phyloP scores from a whole-genome alignment of 2,113 vertebrate genomes.

The Zosterops borbonicus region DNA sequence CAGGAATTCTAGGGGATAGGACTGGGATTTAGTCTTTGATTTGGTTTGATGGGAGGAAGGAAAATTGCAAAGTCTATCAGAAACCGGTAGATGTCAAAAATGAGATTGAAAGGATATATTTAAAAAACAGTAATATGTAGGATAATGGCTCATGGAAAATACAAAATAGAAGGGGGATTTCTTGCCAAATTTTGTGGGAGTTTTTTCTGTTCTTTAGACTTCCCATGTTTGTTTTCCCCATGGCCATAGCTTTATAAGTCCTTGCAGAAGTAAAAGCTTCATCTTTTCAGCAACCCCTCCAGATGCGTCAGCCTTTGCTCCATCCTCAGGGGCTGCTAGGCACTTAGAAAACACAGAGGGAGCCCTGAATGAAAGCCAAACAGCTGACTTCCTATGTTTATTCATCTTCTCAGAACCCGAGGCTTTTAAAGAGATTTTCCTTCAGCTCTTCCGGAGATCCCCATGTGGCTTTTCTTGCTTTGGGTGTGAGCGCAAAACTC shows the following conservation, averaged over 20 bases:
- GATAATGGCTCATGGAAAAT: not conserved
- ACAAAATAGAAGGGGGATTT: not conserved
- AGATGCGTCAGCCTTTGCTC: rapidly evolving
- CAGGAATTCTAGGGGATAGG: not conserved
- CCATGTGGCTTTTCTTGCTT: not conserved
- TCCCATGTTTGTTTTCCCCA: not conserved
- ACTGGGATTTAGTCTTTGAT: not conserved
- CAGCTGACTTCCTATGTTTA: not conserved
- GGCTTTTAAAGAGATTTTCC: not conserved
- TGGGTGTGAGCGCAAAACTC: not conserved
- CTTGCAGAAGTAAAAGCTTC: not conserved
- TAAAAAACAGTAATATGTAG: not conserved
- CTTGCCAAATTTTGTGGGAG: not conserved
- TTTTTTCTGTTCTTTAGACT: not conserved
- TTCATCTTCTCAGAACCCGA: not conserved
- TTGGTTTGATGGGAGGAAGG: not conserved
- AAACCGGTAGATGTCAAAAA: not conserved
- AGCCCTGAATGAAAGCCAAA: not conserved
- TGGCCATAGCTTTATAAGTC: not conserved
- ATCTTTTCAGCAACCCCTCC: not conserved
- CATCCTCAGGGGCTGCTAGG: not conserved
- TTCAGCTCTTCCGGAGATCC: not conserved
- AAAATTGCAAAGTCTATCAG: not conserved
- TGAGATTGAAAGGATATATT: not conserved
- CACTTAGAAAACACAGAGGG: not conserved